These are phyloP conservation scores for Cantharis lateralis DNA, from an alignment of 2,888 invertebrate genomes.

Conservation along the genomic window DNA sequence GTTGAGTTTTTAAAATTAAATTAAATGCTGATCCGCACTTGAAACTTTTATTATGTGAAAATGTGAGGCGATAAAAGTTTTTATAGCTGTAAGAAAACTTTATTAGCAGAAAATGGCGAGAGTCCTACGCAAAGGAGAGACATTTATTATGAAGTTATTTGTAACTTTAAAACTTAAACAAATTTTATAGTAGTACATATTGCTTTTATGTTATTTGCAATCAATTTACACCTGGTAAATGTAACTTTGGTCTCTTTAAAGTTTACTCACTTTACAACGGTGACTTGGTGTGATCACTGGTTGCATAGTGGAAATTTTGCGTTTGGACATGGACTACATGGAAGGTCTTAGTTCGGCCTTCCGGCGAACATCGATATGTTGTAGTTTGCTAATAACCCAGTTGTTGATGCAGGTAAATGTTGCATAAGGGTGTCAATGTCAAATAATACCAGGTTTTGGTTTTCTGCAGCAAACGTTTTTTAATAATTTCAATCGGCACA, in stretches of 20 bases:
- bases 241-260: background rate
- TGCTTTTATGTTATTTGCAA: background rate
- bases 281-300: no score
- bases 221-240: background rate
- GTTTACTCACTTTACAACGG: background rate
- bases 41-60: background rate
- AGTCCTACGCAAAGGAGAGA: background rate
- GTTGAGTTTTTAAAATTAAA: background rate
- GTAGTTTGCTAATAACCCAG: no score
- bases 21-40: background rate
- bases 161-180: background rate
- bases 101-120: background rate
- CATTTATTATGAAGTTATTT: background rate
- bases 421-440: background rate
- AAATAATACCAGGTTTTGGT: no score
- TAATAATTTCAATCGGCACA: background rate
- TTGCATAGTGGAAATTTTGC: no score
- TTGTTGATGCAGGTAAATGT: background rate
- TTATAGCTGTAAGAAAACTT: background rate
- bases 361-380: no score
- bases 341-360: no score
- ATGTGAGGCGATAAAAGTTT: background rate
- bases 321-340: no score
- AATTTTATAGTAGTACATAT: background rate
- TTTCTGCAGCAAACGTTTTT: background rate